phyloP scores from a whole-genome alignment of 2,797 vertebrate species.

The Mormyrus hasselquistii region DNA sequence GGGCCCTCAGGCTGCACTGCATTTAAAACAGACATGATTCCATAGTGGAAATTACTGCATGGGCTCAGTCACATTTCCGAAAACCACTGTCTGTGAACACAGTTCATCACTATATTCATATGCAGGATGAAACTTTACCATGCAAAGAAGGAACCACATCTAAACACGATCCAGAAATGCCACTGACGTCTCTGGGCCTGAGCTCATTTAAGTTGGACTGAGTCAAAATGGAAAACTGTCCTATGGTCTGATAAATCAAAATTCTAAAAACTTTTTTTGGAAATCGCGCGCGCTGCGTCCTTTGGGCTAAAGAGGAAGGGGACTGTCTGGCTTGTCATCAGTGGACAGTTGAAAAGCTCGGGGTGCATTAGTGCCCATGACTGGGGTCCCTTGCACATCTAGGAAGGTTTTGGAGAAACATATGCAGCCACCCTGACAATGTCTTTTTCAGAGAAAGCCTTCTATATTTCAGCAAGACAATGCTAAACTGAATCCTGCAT shows the following conservation, averaged over 20 bases:
- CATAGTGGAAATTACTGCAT: neutral
- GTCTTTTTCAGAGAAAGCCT: neutral
- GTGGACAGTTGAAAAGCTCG: neutral
- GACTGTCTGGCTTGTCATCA: neutral
- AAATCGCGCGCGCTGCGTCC: neutral
- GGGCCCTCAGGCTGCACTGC: neutral
- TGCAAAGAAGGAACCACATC: neutral
- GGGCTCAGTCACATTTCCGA: neutral
- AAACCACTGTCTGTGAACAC: neutral
- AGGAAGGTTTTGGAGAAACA: neutral
- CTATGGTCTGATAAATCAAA: neutral
- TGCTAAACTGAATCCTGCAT: neutral
- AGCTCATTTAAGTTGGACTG: neutral
- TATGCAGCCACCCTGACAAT: neutral
- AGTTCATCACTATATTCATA: neutral
- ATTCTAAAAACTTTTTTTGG: neutral
- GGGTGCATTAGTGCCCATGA: neutral
- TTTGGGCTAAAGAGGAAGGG: neutral
- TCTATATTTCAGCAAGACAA: neutral
- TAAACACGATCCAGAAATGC: neutral
- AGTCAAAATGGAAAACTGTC: neutral
- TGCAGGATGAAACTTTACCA: neutral
- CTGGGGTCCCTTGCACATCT: neutral
- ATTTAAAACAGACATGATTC: neutral
- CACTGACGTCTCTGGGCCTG: neutral